Percentiles rank a stretch among this genome's conserved stretches.
phyloP scores from a whole-genome alignment of 2,797 vertebrate genomes.

The Phoxinus dragarum region DNA sequence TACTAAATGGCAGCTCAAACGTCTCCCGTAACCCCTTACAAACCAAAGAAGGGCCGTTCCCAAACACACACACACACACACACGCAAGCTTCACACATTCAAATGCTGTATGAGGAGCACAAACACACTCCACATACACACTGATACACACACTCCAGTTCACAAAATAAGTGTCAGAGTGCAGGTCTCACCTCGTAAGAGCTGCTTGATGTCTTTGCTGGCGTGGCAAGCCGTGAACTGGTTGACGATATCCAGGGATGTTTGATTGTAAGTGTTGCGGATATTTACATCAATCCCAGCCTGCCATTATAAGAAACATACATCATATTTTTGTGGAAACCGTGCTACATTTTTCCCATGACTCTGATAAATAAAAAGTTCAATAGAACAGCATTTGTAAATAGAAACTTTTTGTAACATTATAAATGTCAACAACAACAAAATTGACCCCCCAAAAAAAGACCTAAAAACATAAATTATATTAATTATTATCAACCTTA shows the following conservation, averaged over 20 bases:
- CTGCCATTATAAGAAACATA: conserved; percentile 67
- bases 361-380: too few species aligned
- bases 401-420: background rate
- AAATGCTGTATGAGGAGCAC: background rate
- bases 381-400: too few species aligned
- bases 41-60: conserved; percentile 10
- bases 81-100: conserved; percentile 13
- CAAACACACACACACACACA: conserved; percentile 8
- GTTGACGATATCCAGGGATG: conserved; percentile 95
- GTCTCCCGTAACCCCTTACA: conserved; percentile 26
- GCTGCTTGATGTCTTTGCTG: conserved; percentile 96
- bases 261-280: conserved; percentile 96
- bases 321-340: too few species aligned
- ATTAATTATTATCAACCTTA: background rate
- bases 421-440: background rate
- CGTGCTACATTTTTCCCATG: too few species aligned
- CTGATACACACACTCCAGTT: too few species aligned
- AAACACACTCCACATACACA: conserved; percentile 23
- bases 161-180: background rate
- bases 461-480: background rate
- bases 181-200: conserved; percentile 84
- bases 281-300: conserved; percentile 91
- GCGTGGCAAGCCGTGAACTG: conserved; percentile 96
- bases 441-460: too few species aligned
- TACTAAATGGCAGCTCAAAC: conserved; percentile 45